phyloP scores from a whole-genome alignment of 35 echinoderm and acorn worm species.

The Heliocidaris tuberculata region DNA sequence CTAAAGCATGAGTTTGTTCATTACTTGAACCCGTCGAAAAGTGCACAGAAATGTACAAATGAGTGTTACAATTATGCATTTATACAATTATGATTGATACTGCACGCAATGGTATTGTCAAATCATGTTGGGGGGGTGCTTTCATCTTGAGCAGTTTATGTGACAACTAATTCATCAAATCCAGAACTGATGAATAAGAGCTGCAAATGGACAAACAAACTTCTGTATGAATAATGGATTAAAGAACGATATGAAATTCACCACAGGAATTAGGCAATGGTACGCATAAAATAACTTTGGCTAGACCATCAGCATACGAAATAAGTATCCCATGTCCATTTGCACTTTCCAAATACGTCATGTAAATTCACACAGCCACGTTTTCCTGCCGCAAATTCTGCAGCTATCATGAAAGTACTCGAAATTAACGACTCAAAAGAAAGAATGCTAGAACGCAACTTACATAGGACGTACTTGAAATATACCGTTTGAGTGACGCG shows the following conservation, averaged over 20 bases:
- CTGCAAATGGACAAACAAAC: background rate
- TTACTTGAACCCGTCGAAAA: background rate
- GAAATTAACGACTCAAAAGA: slow-evolving; percentile 10
- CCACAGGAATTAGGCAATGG: background rate
- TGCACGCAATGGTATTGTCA: background rate
- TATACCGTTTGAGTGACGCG: slow-evolving; percentile 9
- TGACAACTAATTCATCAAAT: background rate
- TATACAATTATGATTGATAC: slow-evolving; percentile 19
- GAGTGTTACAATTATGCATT: background rate
- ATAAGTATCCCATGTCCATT: background rate
- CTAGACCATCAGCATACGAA: background rate
- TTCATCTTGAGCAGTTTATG: background rate
- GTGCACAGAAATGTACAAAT: background rate
- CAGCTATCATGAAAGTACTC: background rate
- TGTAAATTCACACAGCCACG: background rate
- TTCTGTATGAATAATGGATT: slow-evolving; percentile 5
- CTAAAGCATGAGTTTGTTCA: background rate
- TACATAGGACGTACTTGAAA: background rate
- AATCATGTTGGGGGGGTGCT: background rate
- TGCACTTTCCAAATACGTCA: background rate
- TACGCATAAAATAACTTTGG: background rate
- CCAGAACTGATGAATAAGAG: background rate
- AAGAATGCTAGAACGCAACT: background rate
- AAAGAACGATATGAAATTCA: background rate
- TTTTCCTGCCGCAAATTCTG: background rate